These are phyloP conservation scores for Oxyscelio sp. DNA, from an alignment of 2,888 invertebrate species.

Conservation along the genomic window DNA sequence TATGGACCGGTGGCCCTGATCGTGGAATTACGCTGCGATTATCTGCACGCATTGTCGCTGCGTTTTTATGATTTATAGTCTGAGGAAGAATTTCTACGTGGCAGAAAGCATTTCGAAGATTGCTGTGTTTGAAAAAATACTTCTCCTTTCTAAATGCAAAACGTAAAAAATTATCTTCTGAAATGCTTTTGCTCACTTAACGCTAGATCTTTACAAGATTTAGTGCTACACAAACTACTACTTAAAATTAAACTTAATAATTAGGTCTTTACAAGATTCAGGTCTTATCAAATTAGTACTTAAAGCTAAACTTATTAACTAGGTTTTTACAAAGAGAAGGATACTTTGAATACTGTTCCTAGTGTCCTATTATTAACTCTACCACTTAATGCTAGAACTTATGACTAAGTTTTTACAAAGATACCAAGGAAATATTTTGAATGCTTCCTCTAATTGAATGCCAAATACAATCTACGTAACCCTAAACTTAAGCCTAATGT, in stretches of 20 bases:
- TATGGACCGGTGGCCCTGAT: constrained; percentile 69
- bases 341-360: too few relatives aligned
- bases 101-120: constrained; percentile 35
- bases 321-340: neutral
- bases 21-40: constrained; percentile 67
- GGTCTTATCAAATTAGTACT: constrained; percentile 7
- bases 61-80: constrained; percentile 33
- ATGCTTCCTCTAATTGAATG: constrained; percentile 11
- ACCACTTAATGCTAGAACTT: constrained; percentile 1
- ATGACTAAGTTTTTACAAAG: constrained; percentile 6
- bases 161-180: neutral
- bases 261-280: constrained; percentile 12
- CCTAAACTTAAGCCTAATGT: constrained; percentile 11
- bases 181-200: neutral
- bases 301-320: constrained; percentile 12
- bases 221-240: neutral
- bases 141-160: too few relatives aligned
- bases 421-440: neutral
- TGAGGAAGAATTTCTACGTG: constrained; percentile 36
- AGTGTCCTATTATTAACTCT: too few relatives aligned
- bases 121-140: too few relatives aligned
- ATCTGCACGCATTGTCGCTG: constrained; percentile 29
- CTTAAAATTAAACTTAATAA: neutral
- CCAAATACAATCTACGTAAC: constrained; percentile 10
- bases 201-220: neutral